Percentiles rank a stretch among this genome's conserved stretches.
Evolutionary conservation across 2,888 invertebrate genomes (phyloP).

Genomic region (Augochlorella aurata): DNA sequence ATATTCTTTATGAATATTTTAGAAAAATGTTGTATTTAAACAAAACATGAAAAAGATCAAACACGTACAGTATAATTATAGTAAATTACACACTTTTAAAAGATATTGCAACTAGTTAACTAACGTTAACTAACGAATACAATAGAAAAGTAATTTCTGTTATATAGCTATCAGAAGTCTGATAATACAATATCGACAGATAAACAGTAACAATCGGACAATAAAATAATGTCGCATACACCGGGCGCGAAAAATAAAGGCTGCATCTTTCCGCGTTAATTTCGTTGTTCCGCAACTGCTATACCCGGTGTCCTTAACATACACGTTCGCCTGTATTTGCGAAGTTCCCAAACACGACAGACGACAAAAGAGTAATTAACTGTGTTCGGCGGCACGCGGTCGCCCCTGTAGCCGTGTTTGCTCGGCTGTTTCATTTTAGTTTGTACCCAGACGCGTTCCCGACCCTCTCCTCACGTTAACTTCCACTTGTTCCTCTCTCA

Average conservation of each 20-base stretch:
- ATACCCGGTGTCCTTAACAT: conserved; percentile 32
- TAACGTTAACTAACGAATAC: too few relatives aligned
- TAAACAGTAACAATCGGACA: background rate
- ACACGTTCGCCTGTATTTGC: conserved; percentile 32
- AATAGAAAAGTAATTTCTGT: too few relatives aligned
- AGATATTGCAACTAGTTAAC: too few relatives aligned
- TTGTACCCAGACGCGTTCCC: conserved; percentile 34
- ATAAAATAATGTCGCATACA: background rate
- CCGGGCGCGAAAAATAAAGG: background rate
- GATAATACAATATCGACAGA: background rate
- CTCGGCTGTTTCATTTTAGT: conserved; percentile 40
- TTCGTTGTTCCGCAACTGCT: background rate
- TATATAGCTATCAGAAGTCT: too few relatives aligned
- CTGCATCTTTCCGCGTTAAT: conserved; percentile 23
- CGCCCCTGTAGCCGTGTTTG: conserved; percentile 31
- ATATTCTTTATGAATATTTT: too few relatives aligned
- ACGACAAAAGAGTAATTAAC: conserved; percentile 59
- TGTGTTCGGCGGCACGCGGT: conserved; percentile 47
- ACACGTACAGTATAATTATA: too few relatives aligned
- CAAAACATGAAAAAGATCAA: too few relatives aligned
- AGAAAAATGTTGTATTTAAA: too few relatives aligned
- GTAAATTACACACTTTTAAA: too few relatives aligned
- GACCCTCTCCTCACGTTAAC: conserved; percentile 21
- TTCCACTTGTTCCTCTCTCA: conserved; percentile 21
- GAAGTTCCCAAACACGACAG: conserved; percentile 39